phyloP scores from a whole-genome alignment of 2,797 vertebrate genomes.

The Odontamblyopus lacepedii region DNA sequence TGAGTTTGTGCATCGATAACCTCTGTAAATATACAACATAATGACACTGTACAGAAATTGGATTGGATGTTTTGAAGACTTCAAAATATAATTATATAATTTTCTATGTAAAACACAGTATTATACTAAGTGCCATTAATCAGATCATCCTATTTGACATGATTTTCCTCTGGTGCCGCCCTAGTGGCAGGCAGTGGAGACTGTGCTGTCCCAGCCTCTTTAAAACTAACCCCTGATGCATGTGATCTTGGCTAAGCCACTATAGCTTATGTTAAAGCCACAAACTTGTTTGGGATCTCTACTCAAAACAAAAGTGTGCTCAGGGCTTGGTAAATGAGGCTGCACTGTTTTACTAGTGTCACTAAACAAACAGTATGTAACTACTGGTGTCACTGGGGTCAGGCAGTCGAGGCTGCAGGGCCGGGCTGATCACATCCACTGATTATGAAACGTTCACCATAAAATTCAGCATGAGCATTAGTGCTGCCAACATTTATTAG shows the following conservation, averaged over 20 bases:
- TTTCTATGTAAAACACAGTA: background rate
- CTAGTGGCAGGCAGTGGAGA: background rate
- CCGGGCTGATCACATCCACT: conserved; percentile 27
- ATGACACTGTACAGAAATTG: too few relatives aligned
- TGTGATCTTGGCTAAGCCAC: conserved; percentile 45
- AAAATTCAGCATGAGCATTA: conserved; percentile 39
- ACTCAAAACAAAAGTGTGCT: conserved; percentile 31
- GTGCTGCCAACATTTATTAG: conserved; percentile 26
- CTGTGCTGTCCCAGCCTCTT: conserved; percentile 16
- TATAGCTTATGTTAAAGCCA: conserved; percentile 35
- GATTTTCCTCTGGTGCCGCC: background rate
- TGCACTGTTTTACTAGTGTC: conserved; percentile 12
- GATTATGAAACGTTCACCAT: conserved; percentile 40
- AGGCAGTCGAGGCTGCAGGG: conserved; percentile 12
- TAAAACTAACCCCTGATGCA: conserved; percentile 32
- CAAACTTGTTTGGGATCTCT: conserved; percentile 30
- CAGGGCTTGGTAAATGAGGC: conserved; percentile 15
- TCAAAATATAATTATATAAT: background rate
- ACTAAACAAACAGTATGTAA: conserved; percentile 30
- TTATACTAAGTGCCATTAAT: background rate
- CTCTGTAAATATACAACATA: too few relatives aligned
- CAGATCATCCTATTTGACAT: background rate
- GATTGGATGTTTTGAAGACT: too few relatives aligned
- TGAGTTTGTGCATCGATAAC: background rate
- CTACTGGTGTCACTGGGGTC: conserved; percentile 17